phyloP scores from a whole-genome alignment of 2,888 invertebrate species.

The Pogonocherus hispidulus region DNA sequence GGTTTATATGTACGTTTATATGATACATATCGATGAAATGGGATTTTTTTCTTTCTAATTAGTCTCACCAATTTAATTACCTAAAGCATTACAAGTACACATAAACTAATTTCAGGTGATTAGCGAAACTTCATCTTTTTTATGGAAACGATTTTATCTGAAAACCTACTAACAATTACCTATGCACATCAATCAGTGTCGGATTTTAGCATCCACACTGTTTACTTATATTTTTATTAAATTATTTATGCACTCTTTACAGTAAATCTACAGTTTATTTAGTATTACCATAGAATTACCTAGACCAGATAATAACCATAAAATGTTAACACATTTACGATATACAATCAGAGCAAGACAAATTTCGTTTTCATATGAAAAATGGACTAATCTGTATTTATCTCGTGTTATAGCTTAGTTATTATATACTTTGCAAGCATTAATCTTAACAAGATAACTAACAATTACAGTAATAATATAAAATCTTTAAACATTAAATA shows the following conservation, averaged over 20 bases:
- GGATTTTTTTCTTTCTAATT: too few species aligned
- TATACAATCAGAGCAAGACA: not conserved
- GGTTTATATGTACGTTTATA: too few species aligned
- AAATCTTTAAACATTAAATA: too few species aligned
- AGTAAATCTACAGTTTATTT: not conserved
- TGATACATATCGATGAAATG: too few species aligned
- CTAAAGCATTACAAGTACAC: not conserved
- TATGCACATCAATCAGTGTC: slow-evolving; percentile 8
- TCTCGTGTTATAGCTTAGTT: too few species aligned
- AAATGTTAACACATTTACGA: not conserved
- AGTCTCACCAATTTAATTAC: too few species aligned
- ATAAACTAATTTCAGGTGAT: not conserved
- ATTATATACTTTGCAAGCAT: too few species aligned
- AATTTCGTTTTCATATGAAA: too few species aligned
- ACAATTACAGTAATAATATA: too few species aligned
- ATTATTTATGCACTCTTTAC: not conserved
- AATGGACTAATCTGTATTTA: too few species aligned
- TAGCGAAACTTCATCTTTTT: not conserved
- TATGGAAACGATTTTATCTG: not conserved
- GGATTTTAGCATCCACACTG: not conserved
- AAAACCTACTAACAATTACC: not conserved
- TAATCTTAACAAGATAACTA: too few species aligned
- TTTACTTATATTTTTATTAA: slow-evolving; percentile 3
- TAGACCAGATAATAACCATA: not conserved
- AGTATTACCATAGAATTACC: too few species aligned